Evolutionary conservation across 2,797 vertebrate genomes (phyloP).

Genomic region (Sebastes hubbsi): DNA sequence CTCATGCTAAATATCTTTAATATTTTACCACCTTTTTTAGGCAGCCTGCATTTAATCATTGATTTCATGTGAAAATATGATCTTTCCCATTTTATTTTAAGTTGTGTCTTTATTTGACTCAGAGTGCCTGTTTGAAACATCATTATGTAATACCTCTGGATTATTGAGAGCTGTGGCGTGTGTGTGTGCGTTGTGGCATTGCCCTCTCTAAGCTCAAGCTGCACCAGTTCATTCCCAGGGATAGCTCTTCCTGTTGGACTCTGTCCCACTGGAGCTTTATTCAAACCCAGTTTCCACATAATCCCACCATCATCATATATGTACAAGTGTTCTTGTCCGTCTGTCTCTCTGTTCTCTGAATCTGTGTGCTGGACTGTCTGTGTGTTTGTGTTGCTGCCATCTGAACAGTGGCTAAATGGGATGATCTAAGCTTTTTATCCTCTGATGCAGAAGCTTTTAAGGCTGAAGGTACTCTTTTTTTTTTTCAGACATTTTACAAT

Average conservation of each 20-base stretch:
- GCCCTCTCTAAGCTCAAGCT: conserved; percentile 65
- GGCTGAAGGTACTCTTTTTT: conserved; percentile 40
- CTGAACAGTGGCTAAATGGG: conserved; percentile 66
- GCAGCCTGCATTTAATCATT: neutral
- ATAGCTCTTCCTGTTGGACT: conserved; percentile 61
- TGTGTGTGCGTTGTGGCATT: conserved; percentile 29
- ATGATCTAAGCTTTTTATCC: conserved; percentile 75
- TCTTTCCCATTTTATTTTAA: neutral
- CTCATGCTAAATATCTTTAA: neutral
- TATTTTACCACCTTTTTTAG: neutral
- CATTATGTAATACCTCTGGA: conserved; percentile 65
- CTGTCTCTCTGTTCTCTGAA: conserved; percentile 38
- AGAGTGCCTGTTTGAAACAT: conserved; percentile 6
- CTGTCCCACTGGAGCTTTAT: conserved; percentile 73
- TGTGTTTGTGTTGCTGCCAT: conserved; percentile 39
- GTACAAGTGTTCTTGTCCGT: conserved; percentile 38
- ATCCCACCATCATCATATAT: conserved; percentile 71
- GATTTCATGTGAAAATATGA: neutral
- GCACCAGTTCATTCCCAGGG: conserved; percentile 57
- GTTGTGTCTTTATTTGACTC: conserved; percentile 14
- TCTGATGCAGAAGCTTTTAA: conserved; percentile 62
- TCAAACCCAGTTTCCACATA: conserved; percentile 67
- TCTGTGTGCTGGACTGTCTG: conserved; percentile 21
- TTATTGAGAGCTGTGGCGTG: conserved; percentile 50
- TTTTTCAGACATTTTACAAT: conserved; percentile 47